These are phyloP conservation scores for Telenomus remus DNA, from an alignment of 1,140 invertebrate species.

Conservation along the genomic window DNA sequence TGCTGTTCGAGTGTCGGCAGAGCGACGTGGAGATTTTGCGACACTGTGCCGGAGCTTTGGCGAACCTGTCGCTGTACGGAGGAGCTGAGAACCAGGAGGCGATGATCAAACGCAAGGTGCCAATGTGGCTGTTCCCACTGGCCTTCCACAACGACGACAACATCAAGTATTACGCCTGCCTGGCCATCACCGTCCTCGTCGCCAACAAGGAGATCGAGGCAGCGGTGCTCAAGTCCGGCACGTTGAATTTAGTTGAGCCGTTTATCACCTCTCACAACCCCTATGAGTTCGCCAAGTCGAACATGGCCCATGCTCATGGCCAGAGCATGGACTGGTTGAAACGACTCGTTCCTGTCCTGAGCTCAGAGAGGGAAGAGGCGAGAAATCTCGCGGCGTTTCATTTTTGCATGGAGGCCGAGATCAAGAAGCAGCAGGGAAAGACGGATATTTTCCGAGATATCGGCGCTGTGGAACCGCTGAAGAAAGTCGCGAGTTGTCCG, in stretches of 20 bases:
- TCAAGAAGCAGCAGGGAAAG: conserved; percentile 97
- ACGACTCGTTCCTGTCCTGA: conserved; percentile 94
- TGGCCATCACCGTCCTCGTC: conserved; percentile 96
- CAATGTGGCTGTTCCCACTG: conserved; percentile 98
- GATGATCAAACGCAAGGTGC: conserved; percentile 97
- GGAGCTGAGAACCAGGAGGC: conserved; percentile 97
- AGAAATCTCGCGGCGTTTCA: conserved; percentile 98
- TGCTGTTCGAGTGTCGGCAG: conserved; percentile 95
- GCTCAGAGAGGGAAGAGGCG: conserved; percentile 96
- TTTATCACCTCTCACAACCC: conserved; percentile 96
- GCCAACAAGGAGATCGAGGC: conserved; percentile 99
- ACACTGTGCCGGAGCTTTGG: conserved; percentile 96
- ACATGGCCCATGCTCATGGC: conserved; percentile 94
- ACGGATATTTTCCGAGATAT: conserved; percentile 96
- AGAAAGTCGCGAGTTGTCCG: conserved; percentile 97
- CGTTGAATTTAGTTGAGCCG: conserved; percentile 95
- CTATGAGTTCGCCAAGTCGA: conserved; percentile 94
- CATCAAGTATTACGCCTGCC: conserved; percentile 98
- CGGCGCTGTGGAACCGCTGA: conserved; percentile 95
- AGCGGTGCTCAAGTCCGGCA: conserved; percentile 95
- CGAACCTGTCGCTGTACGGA: conserved; percentile 97
- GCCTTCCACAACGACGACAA: conserved; percentile 98
- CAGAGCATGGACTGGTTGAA: conserved; percentile 97
- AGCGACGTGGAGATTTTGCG: conserved; percentile 94
- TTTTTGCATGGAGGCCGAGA: conserved; percentile 99